Evolutionary conservation across 2,797 vertebrate genomes (phyloP).

Genomic region (Eupleurogrammus muticus): DNA sequence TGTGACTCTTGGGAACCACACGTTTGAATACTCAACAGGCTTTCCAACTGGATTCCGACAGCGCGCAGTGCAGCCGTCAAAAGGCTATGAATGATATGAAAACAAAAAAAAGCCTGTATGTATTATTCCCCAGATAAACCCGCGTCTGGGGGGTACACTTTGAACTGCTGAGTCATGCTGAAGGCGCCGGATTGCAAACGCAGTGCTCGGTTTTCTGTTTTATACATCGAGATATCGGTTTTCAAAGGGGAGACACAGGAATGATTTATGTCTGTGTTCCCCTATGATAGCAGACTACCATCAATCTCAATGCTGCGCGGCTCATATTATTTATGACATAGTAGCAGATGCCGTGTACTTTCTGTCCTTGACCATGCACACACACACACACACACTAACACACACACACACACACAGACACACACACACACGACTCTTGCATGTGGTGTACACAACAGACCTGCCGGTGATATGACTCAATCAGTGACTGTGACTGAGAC

Average conservation of each 20-base stretch:
- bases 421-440: neutral
- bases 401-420: neutral
- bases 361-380: slow-evolving; percentile 7
- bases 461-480: slow-evolving; percentile 3
- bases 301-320: slow-evolving; percentile 20
- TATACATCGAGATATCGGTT: slow-evolving; percentile 3
- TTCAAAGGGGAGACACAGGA: neutral
- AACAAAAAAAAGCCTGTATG: no score
- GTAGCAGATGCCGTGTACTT: slow-evolving; percentile 19
- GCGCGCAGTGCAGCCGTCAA: neutral
- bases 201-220: neutral
- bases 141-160: neutral
- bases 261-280: slow-evolving; percentile 9
- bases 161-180: slow-evolving; percentile 20
- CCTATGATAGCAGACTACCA: neutral
- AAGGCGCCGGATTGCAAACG: neutral
- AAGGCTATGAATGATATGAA: neutral
- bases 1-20: neutral
- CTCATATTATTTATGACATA: slow-evolving; percentile 31
- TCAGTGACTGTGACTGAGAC: neutral
- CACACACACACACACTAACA: no score
- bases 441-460: neutral
- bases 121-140: neutral
- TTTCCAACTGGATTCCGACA: neutral
- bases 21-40: neutral